These are phyloP conservation scores for Bombus confusus DNA, from an alignment of 1,140 invertebrate genomes.

Conservation along the genomic window DNA sequence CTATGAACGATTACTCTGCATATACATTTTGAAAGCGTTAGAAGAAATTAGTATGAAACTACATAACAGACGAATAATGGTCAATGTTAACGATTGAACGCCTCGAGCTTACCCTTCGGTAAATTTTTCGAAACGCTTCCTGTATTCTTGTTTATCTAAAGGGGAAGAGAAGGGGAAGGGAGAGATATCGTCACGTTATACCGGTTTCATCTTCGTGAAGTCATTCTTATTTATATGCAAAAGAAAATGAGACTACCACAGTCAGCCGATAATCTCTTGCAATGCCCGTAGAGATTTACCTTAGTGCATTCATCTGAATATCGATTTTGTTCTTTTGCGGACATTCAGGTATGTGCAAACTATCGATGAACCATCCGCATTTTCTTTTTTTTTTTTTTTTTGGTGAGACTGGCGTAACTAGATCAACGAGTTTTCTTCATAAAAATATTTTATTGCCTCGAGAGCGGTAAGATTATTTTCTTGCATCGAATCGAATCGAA, in stretches of 20 bases:
- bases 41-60: background rate
- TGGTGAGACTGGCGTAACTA: too few species aligned
- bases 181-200: background rate
- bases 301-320: background rate
- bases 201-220: background rate
- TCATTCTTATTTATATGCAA: constrained; percentile 55
- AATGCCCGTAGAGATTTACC: background rate
- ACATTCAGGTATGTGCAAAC: background rate
- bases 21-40: background rate
- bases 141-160: background rate
- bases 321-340: background rate
- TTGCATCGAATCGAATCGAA: too few species aligned
- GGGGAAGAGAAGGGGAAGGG: too few species aligned
- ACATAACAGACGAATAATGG: too few species aligned
- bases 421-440: background rate
- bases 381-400: background rate
- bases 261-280: background rate
- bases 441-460: background rate
- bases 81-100: background rate
- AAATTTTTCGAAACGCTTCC: background rate
- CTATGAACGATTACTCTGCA: background rate
- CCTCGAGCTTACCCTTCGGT: background rate
- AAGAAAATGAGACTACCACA: background rate
- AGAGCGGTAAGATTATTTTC: too few species aligned
- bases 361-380: too few species aligned